Evolutionary conservation across 2,797 vertebrate species (phyloP).

Genomic region (Bradypus variegatus): DNA sequence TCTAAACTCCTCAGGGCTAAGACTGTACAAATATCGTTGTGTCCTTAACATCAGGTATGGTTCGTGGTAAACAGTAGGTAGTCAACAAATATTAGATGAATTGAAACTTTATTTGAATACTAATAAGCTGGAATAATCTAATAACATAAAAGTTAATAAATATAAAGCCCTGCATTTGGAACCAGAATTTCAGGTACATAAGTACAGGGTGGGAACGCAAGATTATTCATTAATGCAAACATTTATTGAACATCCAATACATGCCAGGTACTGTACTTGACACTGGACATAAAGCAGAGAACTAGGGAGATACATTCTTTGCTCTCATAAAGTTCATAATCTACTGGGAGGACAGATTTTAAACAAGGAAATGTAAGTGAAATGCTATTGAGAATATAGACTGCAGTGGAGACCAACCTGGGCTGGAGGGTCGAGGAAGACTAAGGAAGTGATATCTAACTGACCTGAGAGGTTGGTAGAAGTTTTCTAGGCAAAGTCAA

Average conservation of each 20-base stretch:
- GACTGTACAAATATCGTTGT: neutral
- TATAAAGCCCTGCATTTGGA: neutral
- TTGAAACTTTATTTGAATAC: conserved; percentile 10
- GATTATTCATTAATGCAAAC: neutral
- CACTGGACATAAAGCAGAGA: neutral
- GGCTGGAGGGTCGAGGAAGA: neutral
- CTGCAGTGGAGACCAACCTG: neutral
- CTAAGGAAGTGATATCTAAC: neutral
- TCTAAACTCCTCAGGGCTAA: neutral
- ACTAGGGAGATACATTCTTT: neutral
- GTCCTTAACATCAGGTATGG: neutral
- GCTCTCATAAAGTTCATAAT: neutral
- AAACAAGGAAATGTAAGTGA: neutral
- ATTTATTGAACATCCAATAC: neutral
- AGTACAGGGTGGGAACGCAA: conserved; percentile 23
- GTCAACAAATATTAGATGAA: neutral
- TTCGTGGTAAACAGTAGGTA: neutral
- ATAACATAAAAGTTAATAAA: conserved; percentile 24
- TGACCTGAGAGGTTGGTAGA: neutral
- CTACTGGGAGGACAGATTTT: conserved; percentile 4
- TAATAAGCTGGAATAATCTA: conserved; percentile 17
- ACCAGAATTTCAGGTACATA: neutral
- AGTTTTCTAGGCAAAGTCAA: conserved; percentile 9
- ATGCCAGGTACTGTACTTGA: neutral
- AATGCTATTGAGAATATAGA: neutral